Percentiles rank a stretch among this genome's conserved stretches.
Evolutionary conservation across 2,113 vertebrate genomes (phyloP).

Genomic region (Terrapene triunguis): DNA sequence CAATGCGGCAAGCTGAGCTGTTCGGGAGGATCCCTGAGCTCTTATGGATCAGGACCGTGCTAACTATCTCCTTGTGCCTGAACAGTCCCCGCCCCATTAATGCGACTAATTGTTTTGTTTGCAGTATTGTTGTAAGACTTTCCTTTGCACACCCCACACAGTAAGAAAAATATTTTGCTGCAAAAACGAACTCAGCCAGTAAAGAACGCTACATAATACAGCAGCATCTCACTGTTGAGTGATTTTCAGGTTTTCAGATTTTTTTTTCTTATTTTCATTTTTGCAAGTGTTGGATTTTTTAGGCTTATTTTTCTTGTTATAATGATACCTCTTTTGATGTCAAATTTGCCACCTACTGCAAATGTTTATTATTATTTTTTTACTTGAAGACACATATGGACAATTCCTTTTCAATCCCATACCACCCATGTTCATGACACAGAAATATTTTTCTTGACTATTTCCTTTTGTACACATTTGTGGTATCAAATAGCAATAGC

Average conservation of each 20-base stretch:
- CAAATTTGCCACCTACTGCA: conserved; percentile 32
- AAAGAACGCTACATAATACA: rapidly evolving
- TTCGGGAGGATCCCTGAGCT: not conserved
- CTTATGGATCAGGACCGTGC: no score
- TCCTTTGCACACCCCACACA: rapidly evolving
- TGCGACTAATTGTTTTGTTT: conserved; percentile 42
- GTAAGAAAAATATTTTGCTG: rapidly evolving
- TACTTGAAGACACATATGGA: not conserved
- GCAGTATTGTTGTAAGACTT: not conserved
- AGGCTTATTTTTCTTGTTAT: rapidly evolving
- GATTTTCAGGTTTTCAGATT: not conserved
- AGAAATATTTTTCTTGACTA: not conserved
- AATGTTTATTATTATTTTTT: not conserved
- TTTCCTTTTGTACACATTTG: not conserved
- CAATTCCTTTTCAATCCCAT: not conserved
- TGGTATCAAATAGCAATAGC: not conserved
- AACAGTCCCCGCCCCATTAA: conserved; percentile 25
- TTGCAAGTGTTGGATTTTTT: not conserved
- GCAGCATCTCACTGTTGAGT: rapidly evolving
- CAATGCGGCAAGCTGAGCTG: not conserved
- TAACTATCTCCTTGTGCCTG: not conserved
- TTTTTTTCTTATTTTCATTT: not conserved
- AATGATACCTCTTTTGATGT: not conserved
- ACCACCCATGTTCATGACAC: not conserved
- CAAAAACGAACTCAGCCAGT: no score